Conservation (phyloP, 2,888 invertebrate genomes). For the Metallyticus violacea region DNA sequence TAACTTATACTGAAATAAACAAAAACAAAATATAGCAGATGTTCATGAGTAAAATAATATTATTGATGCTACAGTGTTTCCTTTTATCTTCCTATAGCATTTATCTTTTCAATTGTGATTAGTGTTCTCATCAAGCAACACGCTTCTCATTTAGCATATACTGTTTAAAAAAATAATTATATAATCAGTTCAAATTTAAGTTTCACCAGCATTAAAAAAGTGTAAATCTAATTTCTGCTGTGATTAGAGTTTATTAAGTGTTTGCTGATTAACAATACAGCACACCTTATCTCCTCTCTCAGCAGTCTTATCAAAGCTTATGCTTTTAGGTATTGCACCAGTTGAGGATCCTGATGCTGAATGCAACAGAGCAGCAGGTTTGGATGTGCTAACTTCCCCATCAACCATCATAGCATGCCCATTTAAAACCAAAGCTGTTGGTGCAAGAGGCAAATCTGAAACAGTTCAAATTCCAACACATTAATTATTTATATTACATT, state of each 20-base stretch:
- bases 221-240: background rate
- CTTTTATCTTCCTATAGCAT: too few relatives aligned
- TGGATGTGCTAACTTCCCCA: slow-evolving; percentile 11
- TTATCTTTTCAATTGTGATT: too few relatives aligned
- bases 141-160: too few relatives aligned
- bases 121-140: too few relatives aligned
- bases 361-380: background rate
- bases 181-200: too few relatives aligned
- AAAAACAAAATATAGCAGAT: too few relatives aligned
- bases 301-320: slow-evolving; percentile 86
- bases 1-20: too few relatives aligned
- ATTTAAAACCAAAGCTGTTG: slow-evolving; percentile 18
- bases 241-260: too few relatives aligned
- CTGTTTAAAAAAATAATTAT: too few relatives aligned
- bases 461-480: background rate
- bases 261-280: background rate
- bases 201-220: too few relatives aligned
- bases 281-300: slow-evolving; percentile 67
- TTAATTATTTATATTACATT: background rate
- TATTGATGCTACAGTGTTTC: too few relatives aligned
- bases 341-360: slow-evolving; percentile 52
- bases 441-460: slow-evolving; percentile 9
- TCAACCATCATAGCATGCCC: slow-evolving; percentile 26
- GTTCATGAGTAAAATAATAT: too few relatives aligned
- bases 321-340: slow-evolving; percentile 88